Evolutionary conservation across 2,888 invertebrate species (phyloP).

Genomic region (Chymomyza procnemis): DNA sequence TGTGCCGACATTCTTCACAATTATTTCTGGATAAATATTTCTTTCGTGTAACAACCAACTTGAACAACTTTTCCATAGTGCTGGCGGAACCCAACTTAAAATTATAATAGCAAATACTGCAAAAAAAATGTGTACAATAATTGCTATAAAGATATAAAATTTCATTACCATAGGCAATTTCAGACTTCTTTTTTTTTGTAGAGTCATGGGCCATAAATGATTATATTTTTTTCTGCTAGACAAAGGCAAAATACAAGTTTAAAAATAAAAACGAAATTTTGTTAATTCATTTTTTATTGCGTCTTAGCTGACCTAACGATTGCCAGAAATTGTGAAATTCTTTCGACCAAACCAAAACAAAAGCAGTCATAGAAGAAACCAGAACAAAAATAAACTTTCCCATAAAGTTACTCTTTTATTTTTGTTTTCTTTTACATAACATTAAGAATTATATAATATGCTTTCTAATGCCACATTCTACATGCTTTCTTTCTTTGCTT

Average conservation of each 20-base stretch:
- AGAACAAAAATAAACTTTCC: slow-evolving; percentile 55
- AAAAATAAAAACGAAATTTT: slow-evolving; percentile 31
- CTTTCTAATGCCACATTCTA: slow-evolving; percentile 65
- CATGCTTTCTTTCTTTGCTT: slow-evolving; percentile 56
- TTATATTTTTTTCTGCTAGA: slow-evolving; percentile 26
- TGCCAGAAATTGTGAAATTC: slow-evolving; percentile 61
- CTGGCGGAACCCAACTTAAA: not conserved
- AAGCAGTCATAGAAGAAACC: slow-evolving; percentile 7
- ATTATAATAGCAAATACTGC: not conserved
- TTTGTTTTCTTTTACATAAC: slow-evolving; percentile 32
- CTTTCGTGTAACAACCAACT: not conserved
- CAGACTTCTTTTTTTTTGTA: slow-evolving; percentile 6
- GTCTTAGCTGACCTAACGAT: slow-evolving; percentile 49
- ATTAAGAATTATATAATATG: slow-evolving; percentile 67
- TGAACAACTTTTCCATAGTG: not conserved
- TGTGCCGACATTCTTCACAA: not conserved
- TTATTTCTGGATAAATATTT: not conserved
- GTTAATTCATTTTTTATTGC: slow-evolving; percentile 44
- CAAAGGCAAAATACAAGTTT: slow-evolving; percentile 21
- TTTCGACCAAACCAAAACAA: slow-evolving; percentile 40
- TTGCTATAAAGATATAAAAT: not conserved
- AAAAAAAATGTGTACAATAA: not conserved
- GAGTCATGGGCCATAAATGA: slow-evolving; percentile 30
- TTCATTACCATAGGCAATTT: not conserved
- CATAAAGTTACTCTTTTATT: slow-evolving; percentile 29